Percentiles rank a stretch among this genome's conserved stretches.
These are phyloP conservation scores for Brachypterus glaber DNA, from an alignment of 2,888 invertebrate species.

Conservation along the genomic window DNA sequence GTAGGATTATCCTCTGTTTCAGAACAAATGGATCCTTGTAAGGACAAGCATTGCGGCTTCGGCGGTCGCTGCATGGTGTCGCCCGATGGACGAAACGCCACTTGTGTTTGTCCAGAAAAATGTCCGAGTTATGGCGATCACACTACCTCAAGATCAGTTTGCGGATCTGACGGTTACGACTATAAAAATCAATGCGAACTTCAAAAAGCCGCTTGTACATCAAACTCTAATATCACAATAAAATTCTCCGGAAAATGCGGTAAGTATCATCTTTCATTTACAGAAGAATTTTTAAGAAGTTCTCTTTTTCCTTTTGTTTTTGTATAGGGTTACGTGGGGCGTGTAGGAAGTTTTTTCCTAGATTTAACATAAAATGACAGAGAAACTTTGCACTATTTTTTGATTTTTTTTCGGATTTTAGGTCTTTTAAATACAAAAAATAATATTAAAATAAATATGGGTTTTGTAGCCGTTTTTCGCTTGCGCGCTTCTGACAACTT, in stretches of 20 bases:
- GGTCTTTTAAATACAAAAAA: no score
- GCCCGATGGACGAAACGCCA: conserved; percentile 60
- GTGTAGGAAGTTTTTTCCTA: no score
- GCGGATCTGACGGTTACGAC: conserved; percentile 74
- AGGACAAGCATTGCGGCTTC: conserved; percentile 55
- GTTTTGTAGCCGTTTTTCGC: neutral
- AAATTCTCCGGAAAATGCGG: conserved; percentile 83
- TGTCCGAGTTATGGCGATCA: conserved; percentile 80
- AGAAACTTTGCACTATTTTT: no score
- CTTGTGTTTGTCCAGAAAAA: conserved; percentile 68
- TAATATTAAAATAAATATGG: no score
- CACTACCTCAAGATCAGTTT: conserved; percentile 67
- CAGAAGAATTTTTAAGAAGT: neutral
- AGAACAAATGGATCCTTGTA: conserved; percentile 66
- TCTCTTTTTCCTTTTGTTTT: no score
- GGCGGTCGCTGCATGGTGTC: conserved; percentile 59
- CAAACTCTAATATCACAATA: conserved; percentile 64
- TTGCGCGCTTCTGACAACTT: no score
- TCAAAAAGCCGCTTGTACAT: conserved; percentile 66
- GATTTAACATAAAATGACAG: no score
- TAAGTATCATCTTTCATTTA: conserved; percentile 41
- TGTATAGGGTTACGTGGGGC: no score
- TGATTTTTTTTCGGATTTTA: no score
- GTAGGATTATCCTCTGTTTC: conserved; percentile 33
- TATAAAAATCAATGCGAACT: conserved; percentile 81